Evolutionary conservation across 2,113 vertebrate species (phyloP).

Genomic region (Gymnocephalus cernua): DNA sequence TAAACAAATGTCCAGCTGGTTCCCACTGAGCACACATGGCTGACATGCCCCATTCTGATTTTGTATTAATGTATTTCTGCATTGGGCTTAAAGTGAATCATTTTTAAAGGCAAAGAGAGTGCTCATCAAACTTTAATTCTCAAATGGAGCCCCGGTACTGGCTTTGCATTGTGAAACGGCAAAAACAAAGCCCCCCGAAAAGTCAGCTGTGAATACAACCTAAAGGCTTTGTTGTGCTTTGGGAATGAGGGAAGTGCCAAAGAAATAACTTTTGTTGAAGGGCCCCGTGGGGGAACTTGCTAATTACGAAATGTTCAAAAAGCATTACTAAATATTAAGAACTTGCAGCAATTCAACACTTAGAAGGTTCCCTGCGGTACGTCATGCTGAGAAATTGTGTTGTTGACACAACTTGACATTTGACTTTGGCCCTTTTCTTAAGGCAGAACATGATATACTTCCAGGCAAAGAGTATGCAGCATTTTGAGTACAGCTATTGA

Average conservation of each 20-base stretch:
- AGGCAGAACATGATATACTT: background rate
- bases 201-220: slow-evolving; percentile 25
- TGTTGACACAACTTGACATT: slow-evolving; percentile 34
- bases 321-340: slow-evolving; percentile 14
- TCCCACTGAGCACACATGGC: background rate
- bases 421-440: background rate
- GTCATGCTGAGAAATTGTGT: background rate
- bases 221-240: slow-evolving; percentile 23
- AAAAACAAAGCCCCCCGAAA: slow-evolving; percentile 33
- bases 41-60: background rate
- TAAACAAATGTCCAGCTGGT: slow-evolving; percentile 30
- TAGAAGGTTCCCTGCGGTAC: background rate
- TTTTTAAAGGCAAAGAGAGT: slow-evolving; percentile 3
- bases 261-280: slow-evolving; percentile 32
- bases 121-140: slow-evolving; percentile 27
- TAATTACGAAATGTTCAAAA: slow-evolving; percentile 47
- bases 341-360: background rate
- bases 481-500: background rate
- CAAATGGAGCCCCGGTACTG: background rate
- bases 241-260: slow-evolving; percentile 20
- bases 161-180: slow-evolving; percentile 2
- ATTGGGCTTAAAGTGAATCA: background rate
- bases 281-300: slow-evolving; percentile 22
- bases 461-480: background rate
- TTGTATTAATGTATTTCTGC: background rate